Evolutionary conservation across 2,113 vertebrate genomes (phyloP).

Genomic region (Reinhardtius hippoglossoides): DNA sequence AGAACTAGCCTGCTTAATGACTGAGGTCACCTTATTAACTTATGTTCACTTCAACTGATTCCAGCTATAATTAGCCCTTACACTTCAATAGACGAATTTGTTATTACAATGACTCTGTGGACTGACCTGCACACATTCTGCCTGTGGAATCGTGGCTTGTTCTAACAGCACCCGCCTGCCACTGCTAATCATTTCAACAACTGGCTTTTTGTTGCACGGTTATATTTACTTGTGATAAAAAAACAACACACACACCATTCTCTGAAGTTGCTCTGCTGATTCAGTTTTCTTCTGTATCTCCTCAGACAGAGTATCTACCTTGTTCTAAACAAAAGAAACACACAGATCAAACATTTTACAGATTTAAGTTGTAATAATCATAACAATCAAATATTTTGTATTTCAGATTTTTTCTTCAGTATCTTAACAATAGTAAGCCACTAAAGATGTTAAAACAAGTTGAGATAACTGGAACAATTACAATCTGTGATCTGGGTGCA

Average conservation of each 20-base stretch:
- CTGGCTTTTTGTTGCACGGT: neutral
- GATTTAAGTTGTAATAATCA: neutral
- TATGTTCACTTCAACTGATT: neutral
- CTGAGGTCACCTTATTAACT: neutral
- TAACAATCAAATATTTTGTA: no score
- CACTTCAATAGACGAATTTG: neutral
- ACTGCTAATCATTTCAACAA: no score
- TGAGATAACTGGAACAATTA: no score
- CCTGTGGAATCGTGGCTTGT: no score
- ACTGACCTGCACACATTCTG: no score
- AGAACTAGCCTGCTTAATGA: neutral
- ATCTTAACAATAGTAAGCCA: no score
- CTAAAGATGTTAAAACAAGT: no score
- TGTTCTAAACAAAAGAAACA: constrained; percentile 75
- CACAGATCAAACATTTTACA: neutral
- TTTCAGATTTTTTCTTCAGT: no score
- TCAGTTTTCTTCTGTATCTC: constrained; percentile 84
- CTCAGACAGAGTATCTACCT: constrained; percentile 78
- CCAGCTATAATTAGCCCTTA: neutral
- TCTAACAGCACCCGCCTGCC: no score
- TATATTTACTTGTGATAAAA: neutral
- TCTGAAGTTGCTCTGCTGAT: constrained; percentile 82
- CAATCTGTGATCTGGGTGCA: no score
- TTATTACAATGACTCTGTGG: no score
- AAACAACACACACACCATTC: constrained; percentile 62